phyloP scores from a whole-genome alignment of 2,797 vertebrate species.

The Enteromius treurensis region DNA sequence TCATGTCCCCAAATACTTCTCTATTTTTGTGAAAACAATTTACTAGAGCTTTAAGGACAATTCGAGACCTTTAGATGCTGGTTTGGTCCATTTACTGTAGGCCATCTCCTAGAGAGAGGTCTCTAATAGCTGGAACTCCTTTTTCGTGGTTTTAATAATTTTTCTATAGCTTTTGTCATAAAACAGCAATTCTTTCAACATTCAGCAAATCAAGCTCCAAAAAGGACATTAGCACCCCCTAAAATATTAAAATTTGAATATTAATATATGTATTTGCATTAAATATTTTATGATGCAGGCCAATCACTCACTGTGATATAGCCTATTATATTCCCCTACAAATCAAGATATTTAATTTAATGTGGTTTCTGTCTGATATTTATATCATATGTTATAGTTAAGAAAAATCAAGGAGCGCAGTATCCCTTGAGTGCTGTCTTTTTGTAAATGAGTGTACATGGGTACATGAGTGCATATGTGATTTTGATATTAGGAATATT shows the following conservation, averaged over 20 bases:
- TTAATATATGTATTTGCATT: background rate
- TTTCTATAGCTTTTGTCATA: background rate
- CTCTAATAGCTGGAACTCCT: background rate
- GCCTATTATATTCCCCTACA: background rate
- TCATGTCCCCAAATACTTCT: slow-evolving; percentile 20
- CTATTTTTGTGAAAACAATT: slow-evolving; percentile 24
- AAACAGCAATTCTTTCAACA: background rate
- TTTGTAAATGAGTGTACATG: too few species aligned
- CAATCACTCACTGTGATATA: background rate
- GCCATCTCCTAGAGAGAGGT: too few species aligned
- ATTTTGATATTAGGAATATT: background rate
- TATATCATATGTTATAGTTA: background rate
- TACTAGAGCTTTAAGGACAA: background rate
- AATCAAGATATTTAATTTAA: background rate
- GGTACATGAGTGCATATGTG: background rate
- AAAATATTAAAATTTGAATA: background rate
- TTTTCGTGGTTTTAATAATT: background rate
- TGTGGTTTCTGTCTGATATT: background rate
- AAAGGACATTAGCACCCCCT: background rate
- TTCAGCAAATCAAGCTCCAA: background rate
- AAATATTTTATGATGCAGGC: background rate
- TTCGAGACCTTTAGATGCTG: background rate
- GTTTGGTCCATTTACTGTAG: background rate
- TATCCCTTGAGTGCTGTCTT: background rate
- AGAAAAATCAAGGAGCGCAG: background rate